Percentiles rank a stretch among this genome's conserved stretches.
Conservation (phyloP, 2,888 invertebrate genomes). For the Mimas tiliae region DNA sequence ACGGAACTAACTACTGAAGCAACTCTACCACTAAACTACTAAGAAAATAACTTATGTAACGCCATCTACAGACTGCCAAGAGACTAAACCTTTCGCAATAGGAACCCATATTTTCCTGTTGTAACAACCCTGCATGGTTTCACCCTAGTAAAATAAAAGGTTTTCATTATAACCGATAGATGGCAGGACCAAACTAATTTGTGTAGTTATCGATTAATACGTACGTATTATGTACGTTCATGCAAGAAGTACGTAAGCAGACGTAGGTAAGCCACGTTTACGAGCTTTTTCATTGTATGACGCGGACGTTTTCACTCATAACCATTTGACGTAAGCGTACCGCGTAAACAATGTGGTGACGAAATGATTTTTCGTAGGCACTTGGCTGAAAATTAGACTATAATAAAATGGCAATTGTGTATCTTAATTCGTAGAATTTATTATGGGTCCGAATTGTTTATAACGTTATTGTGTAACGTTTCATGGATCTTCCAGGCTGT, state of each 20-base stretch:
- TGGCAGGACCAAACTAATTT: conserved; percentile 34
- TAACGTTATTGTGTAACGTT: no score
- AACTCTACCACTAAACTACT: not conserved
- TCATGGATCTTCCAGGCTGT: no score
- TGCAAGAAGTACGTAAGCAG: conserved; percentile 26
- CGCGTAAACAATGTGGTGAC: conserved; percentile 42
- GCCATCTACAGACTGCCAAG: conserved; percentile 23
- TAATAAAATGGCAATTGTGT: not conserved
- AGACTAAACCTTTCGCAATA: not conserved
- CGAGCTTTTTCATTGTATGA: conserved; percentile 47
- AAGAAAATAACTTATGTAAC: not conserved
- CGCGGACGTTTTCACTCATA: conserved; percentile 46
- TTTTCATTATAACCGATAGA: conserved; percentile 34
- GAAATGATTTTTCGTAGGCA: conserved; percentile 20
- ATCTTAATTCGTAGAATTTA: not conserved
- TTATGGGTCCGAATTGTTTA: not conserved
- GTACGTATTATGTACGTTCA: conserved; percentile 11
- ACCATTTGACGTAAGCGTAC: conserved; percentile 46
- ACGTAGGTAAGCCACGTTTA: conserved; percentile 31
- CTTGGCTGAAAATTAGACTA: conserved; percentile 14
- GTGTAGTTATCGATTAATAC: conserved; percentile 33
- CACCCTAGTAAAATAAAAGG: not conserved
- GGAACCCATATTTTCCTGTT: not conserved
- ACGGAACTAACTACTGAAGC: not conserved
- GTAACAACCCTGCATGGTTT: conserved; percentile 8